These are phyloP conservation scores for Accipiter virgatus DNA, from an alignment of 2,113 vertebrate species.

Conservation along the genomic window DNA sequence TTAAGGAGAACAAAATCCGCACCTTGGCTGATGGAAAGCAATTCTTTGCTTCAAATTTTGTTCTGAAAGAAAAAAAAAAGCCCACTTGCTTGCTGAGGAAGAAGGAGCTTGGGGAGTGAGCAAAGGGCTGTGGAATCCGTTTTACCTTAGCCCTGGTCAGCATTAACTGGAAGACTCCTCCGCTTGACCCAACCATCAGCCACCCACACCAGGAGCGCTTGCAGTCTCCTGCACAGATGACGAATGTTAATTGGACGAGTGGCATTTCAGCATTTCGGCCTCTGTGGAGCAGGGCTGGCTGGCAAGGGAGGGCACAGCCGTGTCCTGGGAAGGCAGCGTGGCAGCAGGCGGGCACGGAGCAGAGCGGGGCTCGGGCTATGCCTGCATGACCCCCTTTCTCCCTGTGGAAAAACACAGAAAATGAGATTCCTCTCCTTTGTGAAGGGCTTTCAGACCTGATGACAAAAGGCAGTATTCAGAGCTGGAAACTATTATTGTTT, in stretches of 20 bases:
- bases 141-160: background rate
- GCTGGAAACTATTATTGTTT: conserved; percentile 49
- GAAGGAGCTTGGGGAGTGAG: background rate
- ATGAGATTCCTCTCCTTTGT: conserved; percentile 61
- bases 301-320: background rate
- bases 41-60: background rate
- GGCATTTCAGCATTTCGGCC: background rate
- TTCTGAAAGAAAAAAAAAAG: background rate
- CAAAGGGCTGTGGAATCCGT: background rate
- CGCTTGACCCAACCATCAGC: background rate
- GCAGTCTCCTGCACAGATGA: background rate
- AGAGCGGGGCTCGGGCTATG: background rate
- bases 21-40: background rate
- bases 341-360: background rate
- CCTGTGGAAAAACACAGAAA: conserved; percentile 52
- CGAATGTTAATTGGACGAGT: background rate
- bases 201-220: background rate
- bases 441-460: conserved; percentile 40
- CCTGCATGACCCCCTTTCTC: background rate
- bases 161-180: background rate
- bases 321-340: background rate
- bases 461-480: conserved; percentile 59
- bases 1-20: conserved; percentile 42
- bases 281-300: background rate
- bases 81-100: background rate